Base-by-base conservation (phyloP, 2,888 invertebrate species). In the Troides helena region DNA sequence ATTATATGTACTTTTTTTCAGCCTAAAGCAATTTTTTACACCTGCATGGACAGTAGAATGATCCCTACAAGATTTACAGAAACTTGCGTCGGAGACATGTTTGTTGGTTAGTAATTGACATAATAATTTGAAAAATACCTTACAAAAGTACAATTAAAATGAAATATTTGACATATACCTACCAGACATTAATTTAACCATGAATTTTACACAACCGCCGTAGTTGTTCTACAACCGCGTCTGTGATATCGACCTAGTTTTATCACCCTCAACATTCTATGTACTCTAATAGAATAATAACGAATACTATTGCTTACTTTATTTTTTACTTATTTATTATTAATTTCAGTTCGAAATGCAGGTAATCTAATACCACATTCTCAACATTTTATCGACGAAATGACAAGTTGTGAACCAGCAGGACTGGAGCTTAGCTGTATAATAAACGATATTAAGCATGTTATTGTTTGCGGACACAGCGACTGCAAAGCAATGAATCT, bases 401-500 rank as follows among this genome's bases (percentile, higher is more conserved):
- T 96, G 81, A 97, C 97, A 7, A 97, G 98, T 78, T 98, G 98
- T 77, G 99, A 99, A 89, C 98, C 99, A 12, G 99, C 98, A 8
- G 99, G 98, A 6, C 89, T 99, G 76, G 99, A 99, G 89, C 93
- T 99, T 67, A 98, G 98, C 36, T 99, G 99, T 85, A 95, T 98
- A 25, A 94, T 98, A 58, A 98, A 98, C 83, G 95, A 97, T 77
- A 97, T 99, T 74, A 93, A 96, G 72, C 98, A 99, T 82, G 95
- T 99, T 58, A 97, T 99, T 73, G 98, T 99, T 4, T 99, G 99
- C 83, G 99, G 99, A 0, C 99, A 99, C 85, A 98, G 99, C 72
- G 99, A 99, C 85, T 99, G 99, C 86, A 99, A 99, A 94, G 99
- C 99, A 4, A 99, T 99, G 96, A 98, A 98, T 93, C 93, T 98